Evolutionary conservation across 2,888 invertebrate species (phyloP), one percentile per base, ranked within the genome.

Genomic region (Synanthedon myopaeformis): DNA sequence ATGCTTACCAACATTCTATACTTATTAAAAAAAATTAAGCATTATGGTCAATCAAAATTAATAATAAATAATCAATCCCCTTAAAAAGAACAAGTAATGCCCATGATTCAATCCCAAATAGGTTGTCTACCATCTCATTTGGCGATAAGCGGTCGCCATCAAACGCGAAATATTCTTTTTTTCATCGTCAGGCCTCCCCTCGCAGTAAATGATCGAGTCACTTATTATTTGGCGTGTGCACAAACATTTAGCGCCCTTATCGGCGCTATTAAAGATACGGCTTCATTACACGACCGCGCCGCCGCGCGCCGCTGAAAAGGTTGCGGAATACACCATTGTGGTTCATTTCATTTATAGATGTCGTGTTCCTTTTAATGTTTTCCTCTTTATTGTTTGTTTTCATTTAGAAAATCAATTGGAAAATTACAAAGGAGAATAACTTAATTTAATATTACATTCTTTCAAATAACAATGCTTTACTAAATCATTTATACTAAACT

Each of bases 201-300:
- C 79, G 76, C 76, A n/a, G 48, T 51, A 84, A 84, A 85, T 83
- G 86, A 84, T 83, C 82, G 77, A 70, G 70, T 61, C 80, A 79
- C 80, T 84, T 86, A 86, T 86, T 85, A 85, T 86, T 85, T 85
- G 83, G 86, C 85, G 85, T 85, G 86, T 81, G 81, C 82, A 73
- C 86, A 83, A 85, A 84, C 87, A 87, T 87, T 86, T 82, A 82
- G 79, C 79, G 67, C 74, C 78, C 84, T 87, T 87, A 87, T 86
- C 87, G 76, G 65, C 67, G 69, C 84, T 76, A 84, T 86, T 87
- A 86, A 80, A 82, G 83, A 84, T 85, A 86, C 78, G 82, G 85
- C 86, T 87, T 86, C 87, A 87, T 87, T 87, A 85, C 80, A 57
- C 64, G 70, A 61, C 80, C 80, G 57, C 65, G 35, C 35, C 35